A percentile compares a stretch with the other conserved stretches of the same genome.
Conservation (phyloP, 2,113 vertebrate species). For the Ptilorrhoa leucosticta region DNA sequence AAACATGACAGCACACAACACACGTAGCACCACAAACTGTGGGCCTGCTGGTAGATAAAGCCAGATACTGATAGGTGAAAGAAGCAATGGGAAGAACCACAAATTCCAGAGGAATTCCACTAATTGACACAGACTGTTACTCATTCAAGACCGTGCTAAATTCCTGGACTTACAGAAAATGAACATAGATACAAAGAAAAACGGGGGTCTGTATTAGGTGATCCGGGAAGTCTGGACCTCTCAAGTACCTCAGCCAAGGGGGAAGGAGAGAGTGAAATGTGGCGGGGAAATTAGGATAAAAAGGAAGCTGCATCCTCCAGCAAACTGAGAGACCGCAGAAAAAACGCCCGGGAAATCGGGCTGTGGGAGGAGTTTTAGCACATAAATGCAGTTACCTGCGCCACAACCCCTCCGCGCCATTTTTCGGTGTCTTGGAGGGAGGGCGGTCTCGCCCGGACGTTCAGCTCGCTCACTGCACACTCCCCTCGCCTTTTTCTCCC, state of each 20-base stretch:
- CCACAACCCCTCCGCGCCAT: fast-evolving
- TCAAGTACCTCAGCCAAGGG: not conserved
- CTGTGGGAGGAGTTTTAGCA: not conserved
- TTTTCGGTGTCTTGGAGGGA: not conserved
- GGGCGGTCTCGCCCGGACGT: not conserved
- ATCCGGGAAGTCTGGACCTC: not conserved
- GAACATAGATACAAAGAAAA: not conserved
- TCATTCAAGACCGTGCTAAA: not conserved
- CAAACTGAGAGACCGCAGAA: not conserved
- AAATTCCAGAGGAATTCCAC: not conserved
- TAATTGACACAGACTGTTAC: not conserved
- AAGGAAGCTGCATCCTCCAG: not conserved
- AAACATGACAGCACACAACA: not conserved
- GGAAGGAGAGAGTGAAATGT: not conserved
- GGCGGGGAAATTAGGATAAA: not conserved
- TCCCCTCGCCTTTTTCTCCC: not conserved
- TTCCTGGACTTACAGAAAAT: not conserved
- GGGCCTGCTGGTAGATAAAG: not conserved
- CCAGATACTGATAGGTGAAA: not conserved
- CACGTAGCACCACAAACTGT: not conserved
- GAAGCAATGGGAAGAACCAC: not conserved
- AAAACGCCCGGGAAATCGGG: not conserved
- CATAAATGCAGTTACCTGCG: not conserved
- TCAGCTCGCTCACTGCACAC: not conserved
- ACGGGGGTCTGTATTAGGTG: not conserved